Percentiles rank a stretch among this genome's conserved stretches.
Evolutionary conservation across 2,888 invertebrate species (phyloP).

Genomic region (Eupeodes luniger): DNA sequence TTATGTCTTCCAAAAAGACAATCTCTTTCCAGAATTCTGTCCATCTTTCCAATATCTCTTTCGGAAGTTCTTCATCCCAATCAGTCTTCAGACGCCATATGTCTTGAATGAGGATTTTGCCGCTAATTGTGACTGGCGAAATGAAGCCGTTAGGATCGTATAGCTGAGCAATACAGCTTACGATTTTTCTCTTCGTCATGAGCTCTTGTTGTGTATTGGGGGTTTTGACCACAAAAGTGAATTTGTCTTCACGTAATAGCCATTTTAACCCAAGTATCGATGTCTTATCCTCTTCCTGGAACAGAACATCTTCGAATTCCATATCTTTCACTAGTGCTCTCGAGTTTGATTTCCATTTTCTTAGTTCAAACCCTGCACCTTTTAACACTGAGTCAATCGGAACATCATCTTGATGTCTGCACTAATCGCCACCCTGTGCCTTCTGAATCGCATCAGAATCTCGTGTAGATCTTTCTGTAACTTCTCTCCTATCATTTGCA

Average conservation of each 20-base stretch:
- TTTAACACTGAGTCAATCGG: background rate
- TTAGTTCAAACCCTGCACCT: background rate
- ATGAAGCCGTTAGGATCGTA: background rate
- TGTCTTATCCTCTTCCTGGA: conserved; percentile 1
- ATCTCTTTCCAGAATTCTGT: background rate
- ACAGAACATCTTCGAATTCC: background rate
- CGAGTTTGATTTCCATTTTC: background rate
- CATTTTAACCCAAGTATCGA: background rate
- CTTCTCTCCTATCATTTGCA: background rate
- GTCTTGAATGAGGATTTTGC: background rate
- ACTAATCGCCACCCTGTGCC: background rate
- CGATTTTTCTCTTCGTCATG: background rate
- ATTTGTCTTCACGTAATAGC: background rate
- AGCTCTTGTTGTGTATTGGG: background rate
- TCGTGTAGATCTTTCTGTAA: background rate
- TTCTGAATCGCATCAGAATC: background rate
- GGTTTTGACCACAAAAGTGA: background rate
- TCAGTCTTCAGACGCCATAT: background rate
- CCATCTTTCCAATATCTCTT: background rate
- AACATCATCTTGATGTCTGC: conserved; percentile 16
- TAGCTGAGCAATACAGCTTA: background rate
- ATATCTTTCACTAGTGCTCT: background rate
- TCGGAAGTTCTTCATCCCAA: background rate
- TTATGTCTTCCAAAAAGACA: background rate
- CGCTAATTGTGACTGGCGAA: background rate